A percentile compares a stretch with the other conserved stretches of the same genome.
phyloP scores from a whole-genome alignment of 1,140 invertebrate species.

The Conopomorpha cramerella region DNA sequence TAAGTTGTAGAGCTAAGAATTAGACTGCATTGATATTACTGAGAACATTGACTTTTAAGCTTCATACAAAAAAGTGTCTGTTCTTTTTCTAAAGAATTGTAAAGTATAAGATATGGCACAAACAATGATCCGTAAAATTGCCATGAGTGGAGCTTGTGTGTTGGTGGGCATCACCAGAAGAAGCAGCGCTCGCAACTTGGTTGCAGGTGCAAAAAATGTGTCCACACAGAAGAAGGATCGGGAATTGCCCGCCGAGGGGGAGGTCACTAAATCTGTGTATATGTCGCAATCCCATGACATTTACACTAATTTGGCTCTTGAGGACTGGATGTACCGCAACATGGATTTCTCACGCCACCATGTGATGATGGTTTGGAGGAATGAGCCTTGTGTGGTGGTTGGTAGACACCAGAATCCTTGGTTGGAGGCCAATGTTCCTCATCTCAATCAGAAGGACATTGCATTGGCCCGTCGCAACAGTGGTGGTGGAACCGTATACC shows the following conservation, averaged over 20 bases:
- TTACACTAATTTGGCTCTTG: slow-evolving; percentile 88
- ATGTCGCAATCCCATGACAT: slow-evolving; percentile 91
- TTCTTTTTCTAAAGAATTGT: slow-evolving; percentile 13
- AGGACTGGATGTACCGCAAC: slow-evolving; percentile 93
- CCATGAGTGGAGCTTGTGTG: slow-evolving; percentile 28
- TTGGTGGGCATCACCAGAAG: slow-evolving; percentile 35
- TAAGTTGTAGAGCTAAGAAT: too few species aligned
- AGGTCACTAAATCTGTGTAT: slow-evolving; percentile 81
- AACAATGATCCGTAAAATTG: slow-evolving; percentile 44
- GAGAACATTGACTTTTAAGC: slow-evolving; percentile 25
- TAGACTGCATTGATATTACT: too few species aligned
- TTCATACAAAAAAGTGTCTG: slow-evolving; percentile 55
- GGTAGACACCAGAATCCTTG: slow-evolving; percentile 97
- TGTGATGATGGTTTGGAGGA: slow-evolving; percentile 88
- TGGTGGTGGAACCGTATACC: slow-evolving; percentile 96
- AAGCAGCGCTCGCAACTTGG: slow-evolving; percentile 29
- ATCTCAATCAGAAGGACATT: slow-evolving; percentile 66
- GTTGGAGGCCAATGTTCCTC: slow-evolving; percentile 81
- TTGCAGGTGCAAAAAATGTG: slow-evolving; percentile 17
- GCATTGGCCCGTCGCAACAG: slow-evolving; percentile 85
- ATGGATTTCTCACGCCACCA: slow-evolving; percentile 81
- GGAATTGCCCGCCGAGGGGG: slow-evolving; percentile 35
- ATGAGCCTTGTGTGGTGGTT: slow-evolving; percentile 92
- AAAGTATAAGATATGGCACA: slow-evolving; percentile 35
- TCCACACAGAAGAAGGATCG: slow-evolving; percentile 22